These are phyloP conservation scores for Probaryconus sp. DNA, from an alignment of 1,140 invertebrate genomes.

Conservation along the genomic window DNA sequence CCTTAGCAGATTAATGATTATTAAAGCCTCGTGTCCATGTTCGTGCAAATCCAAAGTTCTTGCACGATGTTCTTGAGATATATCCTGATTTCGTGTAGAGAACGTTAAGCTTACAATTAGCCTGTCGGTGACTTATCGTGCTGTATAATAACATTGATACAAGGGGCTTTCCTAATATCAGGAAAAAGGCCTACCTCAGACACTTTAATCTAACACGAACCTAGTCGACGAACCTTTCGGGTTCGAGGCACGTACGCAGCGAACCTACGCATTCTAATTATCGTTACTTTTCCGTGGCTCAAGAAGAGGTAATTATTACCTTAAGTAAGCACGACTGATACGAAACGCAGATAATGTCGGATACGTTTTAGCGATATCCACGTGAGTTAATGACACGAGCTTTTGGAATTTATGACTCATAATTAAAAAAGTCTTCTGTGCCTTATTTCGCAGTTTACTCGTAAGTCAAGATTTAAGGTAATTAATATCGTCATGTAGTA, in stretches of 20 bases:
- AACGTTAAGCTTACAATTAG: constrained; percentile 56
- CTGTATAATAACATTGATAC: constrained; percentile 44
- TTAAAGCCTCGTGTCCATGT: too few relatives aligned
- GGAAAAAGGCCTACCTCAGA: constrained; percentile 13
- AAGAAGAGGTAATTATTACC: constrained; percentile 36
- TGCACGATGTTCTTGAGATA: constrained; percentile 30
- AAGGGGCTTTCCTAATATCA: constrained; percentile 14
- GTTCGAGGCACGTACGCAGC: constrained; percentile 25
- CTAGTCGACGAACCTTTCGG: constrained; percentile 26
- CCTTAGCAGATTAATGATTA: too few relatives aligned
- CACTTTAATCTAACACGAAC: not conserved
- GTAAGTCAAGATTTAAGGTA: too few relatives aligned
- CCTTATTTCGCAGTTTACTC: too few relatives aligned
- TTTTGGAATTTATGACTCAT: constrained; percentile 31
- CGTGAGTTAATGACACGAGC: constrained; percentile 13
- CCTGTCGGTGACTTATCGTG: constrained; percentile 63
- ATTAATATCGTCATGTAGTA: too few relatives aligned
- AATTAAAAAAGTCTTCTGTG: constrained; percentile 16
- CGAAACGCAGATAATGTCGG: not conserved
- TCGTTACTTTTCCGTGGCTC: constrained; percentile 35
- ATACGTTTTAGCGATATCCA: constrained; percentile 25
- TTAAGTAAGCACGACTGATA: constrained; percentile 23
- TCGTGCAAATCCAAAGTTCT: constrained; percentile 15
- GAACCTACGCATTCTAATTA: constrained; percentile 44
- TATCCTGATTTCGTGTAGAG: constrained; percentile 44